Percentiles rank a stretch among this genome's conserved stretches.
Conservation (phyloP, 2,113 vertebrate genomes). For the Lepus europaeus region DNA sequence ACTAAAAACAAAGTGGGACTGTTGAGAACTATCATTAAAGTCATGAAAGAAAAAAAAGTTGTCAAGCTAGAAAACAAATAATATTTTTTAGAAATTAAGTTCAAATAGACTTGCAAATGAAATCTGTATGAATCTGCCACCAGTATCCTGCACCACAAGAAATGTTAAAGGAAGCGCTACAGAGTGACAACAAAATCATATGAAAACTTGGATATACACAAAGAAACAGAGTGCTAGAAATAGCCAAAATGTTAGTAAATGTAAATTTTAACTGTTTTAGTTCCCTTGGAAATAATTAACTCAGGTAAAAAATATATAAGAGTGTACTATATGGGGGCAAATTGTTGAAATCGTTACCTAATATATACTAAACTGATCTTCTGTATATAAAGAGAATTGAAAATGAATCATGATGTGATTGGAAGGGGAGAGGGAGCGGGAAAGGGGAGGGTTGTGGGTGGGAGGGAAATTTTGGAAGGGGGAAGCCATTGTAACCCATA, state of each 20-base stretch:
- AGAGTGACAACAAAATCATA: neutral
- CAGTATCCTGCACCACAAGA: neutral
- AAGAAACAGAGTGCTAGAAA: neutral
- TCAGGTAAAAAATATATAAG: neutral
- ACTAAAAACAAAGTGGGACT: neutral
- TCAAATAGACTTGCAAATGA: neutral
- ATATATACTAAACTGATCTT: no score
- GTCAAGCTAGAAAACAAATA: neutral
- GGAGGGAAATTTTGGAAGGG: no score
- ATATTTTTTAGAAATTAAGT: neutral
- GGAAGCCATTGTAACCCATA: no score
- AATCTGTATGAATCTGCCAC: neutral
- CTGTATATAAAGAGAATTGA: no score
- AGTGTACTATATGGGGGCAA: no score
- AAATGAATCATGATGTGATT: no score
- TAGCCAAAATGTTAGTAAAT: neutral
- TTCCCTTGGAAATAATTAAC: neutral
- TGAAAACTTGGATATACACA: neutral
- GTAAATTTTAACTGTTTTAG: neutral
- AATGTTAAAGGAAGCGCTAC: neutral
- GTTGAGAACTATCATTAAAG: neutral
- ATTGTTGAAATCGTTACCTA: no score
- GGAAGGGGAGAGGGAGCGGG: no score
- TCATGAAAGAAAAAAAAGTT: neutral
- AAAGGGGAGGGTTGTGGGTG: no score